Percentiles rank a stretch among this genome's conserved stretches.
phyloP scores from a whole-genome alignment of 2,113 vertebrate species.

The Tragelaphus scriptus region DNA sequence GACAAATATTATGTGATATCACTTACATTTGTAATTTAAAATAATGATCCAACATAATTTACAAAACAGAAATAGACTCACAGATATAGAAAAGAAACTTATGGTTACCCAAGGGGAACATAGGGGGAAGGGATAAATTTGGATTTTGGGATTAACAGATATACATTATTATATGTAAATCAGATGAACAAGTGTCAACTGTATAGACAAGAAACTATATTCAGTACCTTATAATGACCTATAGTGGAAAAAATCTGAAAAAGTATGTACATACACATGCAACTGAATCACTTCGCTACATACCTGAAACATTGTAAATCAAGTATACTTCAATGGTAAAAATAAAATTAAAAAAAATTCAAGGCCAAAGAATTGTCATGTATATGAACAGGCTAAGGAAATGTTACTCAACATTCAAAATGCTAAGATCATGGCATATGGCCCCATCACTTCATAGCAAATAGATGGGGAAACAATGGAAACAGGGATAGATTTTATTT shows the following conservation, averaged over 20 bases:
- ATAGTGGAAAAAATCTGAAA: neutral
- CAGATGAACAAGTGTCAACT: neutral
- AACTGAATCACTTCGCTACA: neutral
- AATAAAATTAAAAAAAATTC: neutral
- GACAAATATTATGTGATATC: neutral
- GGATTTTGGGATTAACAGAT: neutral
- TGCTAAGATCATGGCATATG: neutral
- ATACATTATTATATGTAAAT: neutral
- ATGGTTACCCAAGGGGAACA: neutral
- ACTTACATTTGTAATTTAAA: neutral
- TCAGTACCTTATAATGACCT: neutral
- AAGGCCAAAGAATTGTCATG: neutral
- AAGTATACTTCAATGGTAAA: neutral
- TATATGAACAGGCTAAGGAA: neutral
- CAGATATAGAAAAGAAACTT: neutral
- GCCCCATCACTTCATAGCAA: neutral
- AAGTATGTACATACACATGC: neutral
- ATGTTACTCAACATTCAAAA: neutral
- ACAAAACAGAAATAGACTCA: neutral
- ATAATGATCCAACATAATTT: neutral
- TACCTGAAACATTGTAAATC: neutral
- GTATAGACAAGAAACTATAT: neutral
- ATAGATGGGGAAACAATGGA: neutral
- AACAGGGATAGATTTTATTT: neutral
- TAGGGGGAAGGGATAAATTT: neutral